phyloP scores from a whole-genome alignment of 2,797 vertebrate genomes.

The Acipenser transmontanus region DNA sequence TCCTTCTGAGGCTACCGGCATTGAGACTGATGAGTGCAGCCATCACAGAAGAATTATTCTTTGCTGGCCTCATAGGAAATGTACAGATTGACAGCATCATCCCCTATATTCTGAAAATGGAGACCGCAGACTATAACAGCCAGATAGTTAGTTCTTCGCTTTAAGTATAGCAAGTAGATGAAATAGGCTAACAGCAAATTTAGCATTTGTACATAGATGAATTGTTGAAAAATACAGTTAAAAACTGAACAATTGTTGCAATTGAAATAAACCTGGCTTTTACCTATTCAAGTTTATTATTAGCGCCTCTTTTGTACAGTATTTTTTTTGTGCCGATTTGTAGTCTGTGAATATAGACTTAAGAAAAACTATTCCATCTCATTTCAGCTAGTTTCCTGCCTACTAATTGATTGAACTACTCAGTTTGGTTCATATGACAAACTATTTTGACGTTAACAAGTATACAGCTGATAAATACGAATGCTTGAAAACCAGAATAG shows the following conservation, averaged over 20 bases:
- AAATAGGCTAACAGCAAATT: neutral
- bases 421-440: too few relatives aligned
- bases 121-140: constrained; percentile 95
- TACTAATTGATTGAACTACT: too few relatives aligned
- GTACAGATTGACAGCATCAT: constrained; percentile 99
- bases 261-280: neutral
- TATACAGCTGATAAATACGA: too few relatives aligned
- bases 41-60: constrained; percentile 95
- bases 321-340: neutral
- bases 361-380: too few relatives aligned
- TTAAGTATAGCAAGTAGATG: neutral
- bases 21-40: constrained; percentile 92
- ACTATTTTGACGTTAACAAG: too few relatives aligned
- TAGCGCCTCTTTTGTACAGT: neutral
- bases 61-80: constrained; percentile 93
- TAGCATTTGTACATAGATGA: neutral
- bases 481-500: too few relatives aligned
- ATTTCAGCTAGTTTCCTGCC: too few relatives aligned
- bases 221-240: neutral
- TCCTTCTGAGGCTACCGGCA: constrained; percentile 88
- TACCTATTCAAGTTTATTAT: neutral
- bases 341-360: too few relatives aligned
- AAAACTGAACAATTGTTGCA: neutral
- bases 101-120: constrained; percentile 98
- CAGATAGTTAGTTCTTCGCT: constrained; percentile 64